A percentile compares a stretch with the other conserved stretches of the same genome.
Conservation (phyloP, 1,140 invertebrate genomes). For the Cotesia chilonis region DNA sequence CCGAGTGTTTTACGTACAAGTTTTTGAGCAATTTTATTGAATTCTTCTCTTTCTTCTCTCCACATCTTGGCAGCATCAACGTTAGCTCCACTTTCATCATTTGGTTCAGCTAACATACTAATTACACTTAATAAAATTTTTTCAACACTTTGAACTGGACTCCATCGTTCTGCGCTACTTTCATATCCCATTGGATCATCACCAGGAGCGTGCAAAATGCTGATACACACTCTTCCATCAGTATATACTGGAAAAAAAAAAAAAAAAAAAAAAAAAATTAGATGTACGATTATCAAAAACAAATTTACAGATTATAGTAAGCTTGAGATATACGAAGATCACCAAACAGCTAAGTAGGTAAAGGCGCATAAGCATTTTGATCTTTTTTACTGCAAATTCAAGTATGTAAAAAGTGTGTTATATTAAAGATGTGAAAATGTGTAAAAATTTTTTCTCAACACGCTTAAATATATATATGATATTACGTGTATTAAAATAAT, state of each 20-base stretch:
- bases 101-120: slow-evolving; percentile 98
- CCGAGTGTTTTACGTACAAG: slow-evolving; percentile 93
- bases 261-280: background rate
- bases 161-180: slow-evolving; percentile 96
- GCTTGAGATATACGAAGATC: too few species aligned
- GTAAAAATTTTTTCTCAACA: too few species aligned
- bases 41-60: slow-evolving; percentile 93
- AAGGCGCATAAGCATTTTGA: too few species aligned
- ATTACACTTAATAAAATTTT: slow-evolving; percentile 98
- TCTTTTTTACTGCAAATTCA: too few species aligned
- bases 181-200: slow-evolving; percentile 99
- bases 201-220: slow-evolving; percentile 98
- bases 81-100: slow-evolving; percentile 99
- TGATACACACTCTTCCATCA: slow-evolving; percentile 98
- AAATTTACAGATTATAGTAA: too few species aligned
- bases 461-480: too few species aligned
- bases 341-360: too few species aligned
- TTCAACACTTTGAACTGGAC: slow-evolving; percentile 98
- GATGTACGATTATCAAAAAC: background rate
- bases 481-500: too few species aligned
- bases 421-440: too few species aligned
- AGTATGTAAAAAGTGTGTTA: too few species aligned
- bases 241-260: slow-evolving; percentile 78
- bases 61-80: slow-evolving; percentile 99
- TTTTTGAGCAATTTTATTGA: slow-evolving; percentile 91